Conservation (phyloP, 1,140 invertebrate genomes). For the Pseudobourletiella spinata region DNA sequence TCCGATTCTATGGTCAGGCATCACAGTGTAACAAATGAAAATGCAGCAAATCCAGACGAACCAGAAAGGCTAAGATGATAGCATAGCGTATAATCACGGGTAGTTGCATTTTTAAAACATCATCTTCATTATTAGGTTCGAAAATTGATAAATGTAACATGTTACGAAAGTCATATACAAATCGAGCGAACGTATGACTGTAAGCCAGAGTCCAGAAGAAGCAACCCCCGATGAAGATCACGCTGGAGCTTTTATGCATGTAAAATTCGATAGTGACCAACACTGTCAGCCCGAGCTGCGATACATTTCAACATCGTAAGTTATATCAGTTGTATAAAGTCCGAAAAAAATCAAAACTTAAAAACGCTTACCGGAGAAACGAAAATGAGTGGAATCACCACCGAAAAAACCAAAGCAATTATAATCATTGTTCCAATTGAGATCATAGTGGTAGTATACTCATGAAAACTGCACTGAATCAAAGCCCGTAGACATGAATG, state of each 20-base stretch:
- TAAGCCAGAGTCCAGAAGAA: constrained; percentile 1
- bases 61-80: too few relatives aligned
- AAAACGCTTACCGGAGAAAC: neutral
- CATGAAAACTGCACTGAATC: neutral
- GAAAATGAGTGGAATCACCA: neutral
- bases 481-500: neutral
- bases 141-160: constrained; percentile 8
- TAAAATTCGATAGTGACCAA: constrained; percentile 2
- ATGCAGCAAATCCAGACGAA: too few relatives aligned
- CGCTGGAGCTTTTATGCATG: neutral
- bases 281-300: neutral
- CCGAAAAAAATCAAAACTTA: neutral
- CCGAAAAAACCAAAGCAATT: neutral
- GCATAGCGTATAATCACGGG: too few relatives aligned
- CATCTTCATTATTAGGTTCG: neutral
- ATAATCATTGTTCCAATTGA: neutral
- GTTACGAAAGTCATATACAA: constrained; percentile 15
- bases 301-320: neutral
- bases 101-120: too few relatives aligned
- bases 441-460: neutral
- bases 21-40: too few relatives aligned
- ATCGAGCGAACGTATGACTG: constrained; percentile 1
- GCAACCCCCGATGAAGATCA: neutral
- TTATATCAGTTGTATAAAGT: neutral
- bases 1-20: too few relatives aligned